phyloP scores from a whole-genome alignment of 2,888 invertebrate species.

The Tachystola acroxantha region DNA sequence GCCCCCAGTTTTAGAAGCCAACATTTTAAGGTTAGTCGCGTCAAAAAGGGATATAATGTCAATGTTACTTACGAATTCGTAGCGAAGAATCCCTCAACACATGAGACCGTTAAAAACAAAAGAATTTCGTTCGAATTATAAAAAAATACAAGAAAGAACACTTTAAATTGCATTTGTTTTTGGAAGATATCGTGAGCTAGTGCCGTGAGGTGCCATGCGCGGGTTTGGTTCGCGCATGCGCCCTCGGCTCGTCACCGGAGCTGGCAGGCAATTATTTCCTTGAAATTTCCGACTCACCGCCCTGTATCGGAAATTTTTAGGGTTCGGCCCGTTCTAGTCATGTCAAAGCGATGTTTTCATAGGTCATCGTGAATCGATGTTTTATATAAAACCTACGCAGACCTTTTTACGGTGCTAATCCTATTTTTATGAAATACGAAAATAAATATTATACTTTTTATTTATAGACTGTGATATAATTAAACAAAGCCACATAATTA shows the following conservation, averaged over 20 bases:
- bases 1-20: not conserved
- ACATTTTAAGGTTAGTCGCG: slow-evolving; percentile 9
- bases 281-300: slow-evolving; percentile 57
- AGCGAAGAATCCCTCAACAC: not conserved
- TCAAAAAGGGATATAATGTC: not conserved
- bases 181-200: slow-evolving; percentile 31
- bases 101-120: not conserved
- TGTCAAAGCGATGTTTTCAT: slow-evolving; percentile 25
- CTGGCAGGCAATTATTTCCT: slow-evolving; percentile 51
- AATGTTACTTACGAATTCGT: not conserved
- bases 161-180: slow-evolving; percentile 44
- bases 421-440: not conserved
- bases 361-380: slow-evolving; percentile 25
- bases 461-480: no score
- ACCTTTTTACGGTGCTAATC: not conserved
- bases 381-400: slow-evolving; percentile 6
- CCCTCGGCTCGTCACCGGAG: slow-evolving; percentile 16
- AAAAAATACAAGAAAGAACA: slow-evolving; percentile 19
- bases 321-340: slow-evolving; percentile 41
- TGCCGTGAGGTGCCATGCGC: slow-evolving; percentile 50
- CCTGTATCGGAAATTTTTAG: slow-evolving; percentile 51
- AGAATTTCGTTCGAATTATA: slow-evolving; percentile 5
- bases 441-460: no score
- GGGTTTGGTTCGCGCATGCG: slow-evolving; percentile 46
- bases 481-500: no score